Evolutionary conservation across 2,888 invertebrate species (phyloP).

Genomic region (Deroplatys truncata): DNA sequence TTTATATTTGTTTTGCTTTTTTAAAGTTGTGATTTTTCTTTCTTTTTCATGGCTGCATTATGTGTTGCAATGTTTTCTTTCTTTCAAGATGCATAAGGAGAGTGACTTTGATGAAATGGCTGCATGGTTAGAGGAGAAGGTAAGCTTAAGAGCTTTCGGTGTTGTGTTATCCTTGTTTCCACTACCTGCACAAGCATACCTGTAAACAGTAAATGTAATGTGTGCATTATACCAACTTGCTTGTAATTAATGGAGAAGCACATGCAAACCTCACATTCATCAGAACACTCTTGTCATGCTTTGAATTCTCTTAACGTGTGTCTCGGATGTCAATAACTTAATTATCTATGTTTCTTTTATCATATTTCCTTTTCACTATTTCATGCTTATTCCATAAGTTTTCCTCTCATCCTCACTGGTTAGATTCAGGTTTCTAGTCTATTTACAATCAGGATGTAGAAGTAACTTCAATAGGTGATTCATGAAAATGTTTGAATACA

Average conservation of each 20-base stretch:
- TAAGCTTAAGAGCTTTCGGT: conserved; percentile 45
- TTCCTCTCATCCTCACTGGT: too few species aligned
- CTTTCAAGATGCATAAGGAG: conserved; percentile 52
- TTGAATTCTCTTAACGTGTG: too few species aligned
- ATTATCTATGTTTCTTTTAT: too few species aligned
- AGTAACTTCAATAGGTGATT: too few species aligned
- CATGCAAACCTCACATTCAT: too few species aligned
- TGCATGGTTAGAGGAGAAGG: conserved; percentile 86
- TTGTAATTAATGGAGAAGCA: background rate
- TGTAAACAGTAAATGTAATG: background rate
- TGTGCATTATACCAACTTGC: background rate
- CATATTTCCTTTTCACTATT: too few species aligned
- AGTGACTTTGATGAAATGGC: conserved; percentile 93
- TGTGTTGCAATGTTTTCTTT: conserved; percentile 38
- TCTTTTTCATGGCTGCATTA: background rate
- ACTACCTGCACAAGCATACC: background rate
- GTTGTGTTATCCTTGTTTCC: background rate
- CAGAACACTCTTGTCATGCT: too few species aligned
- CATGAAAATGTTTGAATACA: too few species aligned
- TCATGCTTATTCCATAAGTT: too few species aligned
- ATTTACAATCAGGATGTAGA: too few species aligned
- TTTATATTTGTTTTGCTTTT: background rate
- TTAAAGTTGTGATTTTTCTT: background rate
- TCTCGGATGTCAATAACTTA: too few species aligned
- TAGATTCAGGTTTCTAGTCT: too few species aligned